Evolutionary conservation across 2,888 invertebrate genomes (phyloP).

Genomic region (Apeira syringaria): DNA sequence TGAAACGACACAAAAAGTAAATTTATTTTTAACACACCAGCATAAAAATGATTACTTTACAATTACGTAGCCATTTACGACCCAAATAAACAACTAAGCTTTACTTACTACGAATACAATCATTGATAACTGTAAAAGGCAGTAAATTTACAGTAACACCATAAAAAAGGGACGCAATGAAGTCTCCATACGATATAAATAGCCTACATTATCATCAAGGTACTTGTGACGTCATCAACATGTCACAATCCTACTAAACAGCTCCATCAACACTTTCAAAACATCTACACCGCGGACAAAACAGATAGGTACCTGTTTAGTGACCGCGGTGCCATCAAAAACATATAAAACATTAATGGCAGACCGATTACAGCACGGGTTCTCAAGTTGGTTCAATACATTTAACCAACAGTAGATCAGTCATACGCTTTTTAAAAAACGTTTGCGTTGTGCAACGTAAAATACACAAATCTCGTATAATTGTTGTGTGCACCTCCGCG

Average conservation of each 20-base stretch:
- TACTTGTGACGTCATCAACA: slow-evolving; percentile 1
- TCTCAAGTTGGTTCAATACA: slow-evolving; percentile 2
- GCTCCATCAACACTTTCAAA: slow-evolving; percentile 18
- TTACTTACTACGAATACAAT: too few species aligned
- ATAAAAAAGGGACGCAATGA: background rate
- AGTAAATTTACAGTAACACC: background rate
- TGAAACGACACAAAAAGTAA: too few species aligned
- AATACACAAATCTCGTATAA: too few species aligned
- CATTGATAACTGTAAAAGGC: background rate
- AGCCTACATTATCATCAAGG: background rate
- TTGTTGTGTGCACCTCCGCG: too few species aligned
- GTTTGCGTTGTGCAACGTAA: too few species aligned
- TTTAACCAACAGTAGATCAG: slow-evolving; percentile 2
- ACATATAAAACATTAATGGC: slow-evolving; percentile 19
- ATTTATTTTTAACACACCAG: too few species aligned
- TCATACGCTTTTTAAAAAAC: slow-evolving; percentile 1
- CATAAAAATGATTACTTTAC: too few species aligned
- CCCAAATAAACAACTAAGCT: too few species aligned
- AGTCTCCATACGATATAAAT: background rate
- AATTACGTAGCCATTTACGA: too few species aligned
- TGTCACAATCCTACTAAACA: slow-evolving; percentile 12
- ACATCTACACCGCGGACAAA: slow-evolving; percentile 5
- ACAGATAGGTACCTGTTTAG: too few species aligned
- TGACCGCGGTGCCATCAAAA: slow-evolving; percentile 18
- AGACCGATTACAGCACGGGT: slow-evolving; percentile 5